Base-by-base conservation (phyloP, 1,140 invertebrate species). In the Zophobas morio region DNA sequence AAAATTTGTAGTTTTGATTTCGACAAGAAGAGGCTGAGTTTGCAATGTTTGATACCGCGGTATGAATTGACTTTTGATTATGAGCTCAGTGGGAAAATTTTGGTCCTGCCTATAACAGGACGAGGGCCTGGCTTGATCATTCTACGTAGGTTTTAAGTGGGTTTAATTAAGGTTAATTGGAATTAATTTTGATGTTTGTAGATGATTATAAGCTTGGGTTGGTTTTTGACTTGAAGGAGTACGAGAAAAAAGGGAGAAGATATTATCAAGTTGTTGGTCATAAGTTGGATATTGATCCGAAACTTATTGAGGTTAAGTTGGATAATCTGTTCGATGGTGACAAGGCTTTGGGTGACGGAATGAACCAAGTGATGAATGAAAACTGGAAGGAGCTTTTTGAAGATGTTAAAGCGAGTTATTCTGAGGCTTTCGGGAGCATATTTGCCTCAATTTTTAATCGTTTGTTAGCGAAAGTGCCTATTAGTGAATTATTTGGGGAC, bases 41-140 rank as follows among this genome's bases (percentile, higher is more conserved):
- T 83, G 36, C 77, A 82, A 54, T 84, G 84, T 3, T 70, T 83
- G 5, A 83, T 84, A 5, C 84, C 84, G 4, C 35, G 78, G 36
- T 76, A 89, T 0, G 78, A 76, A 1, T 77, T 89, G 0, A 76
- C 85, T 32, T 88, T 86, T 2, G 83, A 87, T 5, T 91, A 91
- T 76, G 81, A 79, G 2, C 83, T 89, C 6, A 84, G 87, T 1
- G 90, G 90, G 8, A 84, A 85, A 76, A 83, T 91, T 3, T 81
- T 91, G 0, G 84, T 91, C 5, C 80, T 90, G 20, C 90, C 90
- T 0, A 88, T 91, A 66, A 82, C 85, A 8, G 90, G 90, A 33
- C 84, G 86, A 3, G 90, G 90, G 4, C 80, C 83, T 47, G 86
- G 86, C 35, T 85, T 87, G 74, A 84, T 90, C 39, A 87, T 85